phyloP scores from a whole-genome alignment of 2,888 invertebrate species.

The Amphipyra tragopoginis region DNA sequence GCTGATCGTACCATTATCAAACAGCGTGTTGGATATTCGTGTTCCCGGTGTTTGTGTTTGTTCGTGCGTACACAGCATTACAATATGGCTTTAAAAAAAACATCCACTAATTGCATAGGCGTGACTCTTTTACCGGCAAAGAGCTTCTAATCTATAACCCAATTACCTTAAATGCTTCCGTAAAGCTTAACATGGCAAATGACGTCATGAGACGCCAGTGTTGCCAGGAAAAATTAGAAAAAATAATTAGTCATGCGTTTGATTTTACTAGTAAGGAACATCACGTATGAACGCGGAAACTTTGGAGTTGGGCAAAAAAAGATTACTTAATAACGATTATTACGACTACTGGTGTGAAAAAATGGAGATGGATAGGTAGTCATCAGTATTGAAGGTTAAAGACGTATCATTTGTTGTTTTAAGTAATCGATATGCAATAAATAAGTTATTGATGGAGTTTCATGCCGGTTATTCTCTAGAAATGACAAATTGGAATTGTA shows the following conservation, averaged over 20 bases:
- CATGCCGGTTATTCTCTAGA: too few relatives aligned
- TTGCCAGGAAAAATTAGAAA: constrained; percentile 15
- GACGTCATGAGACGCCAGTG: constrained; percentile 40
- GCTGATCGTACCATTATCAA: too few relatives aligned
- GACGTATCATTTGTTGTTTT: constrained; percentile 20
- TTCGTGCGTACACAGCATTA: too few relatives aligned
- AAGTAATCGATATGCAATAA: constrained; percentile 29
- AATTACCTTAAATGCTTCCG: constrained; percentile 55
- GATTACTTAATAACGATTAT: constrained; percentile 31
- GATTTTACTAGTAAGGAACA: constrained; percentile 30
- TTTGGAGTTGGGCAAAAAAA: constrained; percentile 42
- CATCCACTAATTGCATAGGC: constrained; percentile 20
- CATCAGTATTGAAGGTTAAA: constrained; percentile 24
- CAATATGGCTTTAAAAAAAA: background rate
- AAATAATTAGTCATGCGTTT: constrained; percentile 33
- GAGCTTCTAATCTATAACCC: constrained; percentile 32
- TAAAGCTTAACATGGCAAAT: constrained; percentile 29
- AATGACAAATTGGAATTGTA: too few relatives aligned
- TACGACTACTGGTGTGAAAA: constrained; percentile 27
- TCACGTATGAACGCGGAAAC: constrained; percentile 53
- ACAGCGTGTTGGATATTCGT: too few relatives aligned
- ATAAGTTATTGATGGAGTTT: constrained; percentile 6
- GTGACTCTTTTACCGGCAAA: constrained; percentile 22
- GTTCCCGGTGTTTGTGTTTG: too few relatives aligned
- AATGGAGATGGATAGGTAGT: constrained; percentile 23